phyloP scores from a whole-genome alignment of 2,888 invertebrate genomes.

The Petrolisthes cinctipes region DNA sequence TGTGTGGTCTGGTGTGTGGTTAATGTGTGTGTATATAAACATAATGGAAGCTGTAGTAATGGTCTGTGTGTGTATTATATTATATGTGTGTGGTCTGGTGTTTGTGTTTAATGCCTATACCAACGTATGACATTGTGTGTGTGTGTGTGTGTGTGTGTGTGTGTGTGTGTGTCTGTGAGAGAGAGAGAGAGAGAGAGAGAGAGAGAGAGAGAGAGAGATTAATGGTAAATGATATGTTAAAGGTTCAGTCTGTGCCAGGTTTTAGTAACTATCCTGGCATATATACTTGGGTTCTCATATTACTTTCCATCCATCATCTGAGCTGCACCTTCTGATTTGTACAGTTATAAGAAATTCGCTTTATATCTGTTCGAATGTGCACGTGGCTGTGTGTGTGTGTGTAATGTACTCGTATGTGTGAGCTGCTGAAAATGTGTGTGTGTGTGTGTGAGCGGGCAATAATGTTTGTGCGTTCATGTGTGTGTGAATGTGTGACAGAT shows the following conservation, averaged over 20 bases:
- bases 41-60: neutral
- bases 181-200: too few species aligned
- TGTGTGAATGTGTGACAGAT: neutral
- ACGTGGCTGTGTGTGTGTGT: too few species aligned
- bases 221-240: too few species aligned
- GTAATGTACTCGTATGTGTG: too few species aligned
- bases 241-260: too few species aligned
- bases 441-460: neutral
- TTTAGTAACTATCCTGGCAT: too few species aligned
- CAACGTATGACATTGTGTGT: neutral
- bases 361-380: too few species aligned
- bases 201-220: too few species aligned
- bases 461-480: neutral
- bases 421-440: neutral
- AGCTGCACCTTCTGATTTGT: too few species aligned
- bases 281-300: too few species aligned
- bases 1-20: neutral
- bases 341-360: too few species aligned
- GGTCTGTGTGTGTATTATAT: neutral
- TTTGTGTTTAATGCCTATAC: neutral
- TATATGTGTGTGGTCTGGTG: neutral
- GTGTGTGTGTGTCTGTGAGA: neutral
- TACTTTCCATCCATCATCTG: too few species aligned
- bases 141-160: constrained; percentile 10
- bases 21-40: neutral